Base-by-base conservation (phyloP, 1,140 invertebrate genomes). In the Drosophila grimshawi region DNA sequence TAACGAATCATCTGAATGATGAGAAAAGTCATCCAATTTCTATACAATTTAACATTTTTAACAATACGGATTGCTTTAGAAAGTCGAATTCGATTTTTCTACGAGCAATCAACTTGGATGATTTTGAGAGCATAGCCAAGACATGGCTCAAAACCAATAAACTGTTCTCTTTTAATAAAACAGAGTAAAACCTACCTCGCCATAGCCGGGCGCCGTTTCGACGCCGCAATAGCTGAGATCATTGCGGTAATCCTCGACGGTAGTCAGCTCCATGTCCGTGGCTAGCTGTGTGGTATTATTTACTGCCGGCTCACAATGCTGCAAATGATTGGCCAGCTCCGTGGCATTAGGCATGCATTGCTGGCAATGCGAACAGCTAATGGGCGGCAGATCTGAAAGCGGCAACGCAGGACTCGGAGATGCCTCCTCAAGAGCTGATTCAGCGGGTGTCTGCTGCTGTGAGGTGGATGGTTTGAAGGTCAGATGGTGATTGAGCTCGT, bases 401-500 rank as follows among this genome's bases (percentile, higher is more conserved):
- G 35, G 73, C 62, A 43, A 46, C 2, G 37, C 41, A 2, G 55
- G 57, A 29, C 49, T 52, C 11, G 32, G 8, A 49, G 37, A 3
- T 10, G 37, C 0, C 3, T 46, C 46, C 0, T 27, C 39, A 5
- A 4, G 5, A 10, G 59, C 2, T 3, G 2, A 43, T 11, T 60
- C 57, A 27, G 30, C n/a, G 2, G 45, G n/a, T 6, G 45, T 29
- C 69, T 83, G 46, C 10, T 48, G 63, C 1, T 66, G 66, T 8
- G 83, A 65, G 29, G 74, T 11, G 49, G 71, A 79, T 76, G 91
- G 78, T 56, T 43, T 43, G 4, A 94, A 92, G 81, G 96, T 95
- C 80, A 97, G 94, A 93, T 97, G 96, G 91, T 97, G 96, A 93
- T 97, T 97, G 91, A 97, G 96, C 83, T 98, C 96, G 92, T 99